phyloP scores from a whole-genome alignment of 2,888 invertebrate species.

The Drosophila nr. perissopoda region DNA sequence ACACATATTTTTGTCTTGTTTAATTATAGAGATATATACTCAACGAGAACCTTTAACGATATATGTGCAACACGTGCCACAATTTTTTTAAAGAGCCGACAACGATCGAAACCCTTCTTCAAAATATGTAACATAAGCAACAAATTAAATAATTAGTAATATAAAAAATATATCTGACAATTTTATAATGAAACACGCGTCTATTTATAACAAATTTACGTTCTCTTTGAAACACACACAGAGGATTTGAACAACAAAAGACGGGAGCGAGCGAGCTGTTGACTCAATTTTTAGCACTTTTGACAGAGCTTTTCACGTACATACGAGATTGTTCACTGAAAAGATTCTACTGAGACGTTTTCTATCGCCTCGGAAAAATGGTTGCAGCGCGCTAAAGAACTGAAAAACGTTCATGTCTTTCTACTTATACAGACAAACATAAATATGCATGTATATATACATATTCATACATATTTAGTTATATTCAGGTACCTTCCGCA shows the following conservation, averaged over 20 bases:
- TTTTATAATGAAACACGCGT: slow-evolving; percentile 12
- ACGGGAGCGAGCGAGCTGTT: slow-evolving; percentile 17
- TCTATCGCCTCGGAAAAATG: slow-evolving; percentile 29
- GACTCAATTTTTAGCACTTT: slow-evolving; percentile 38
- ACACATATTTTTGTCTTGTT: slow-evolving; percentile 42
- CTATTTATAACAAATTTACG: slow-evolving; percentile 39
- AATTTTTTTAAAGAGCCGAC: slow-evolving; percentile 1
- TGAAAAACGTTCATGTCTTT: slow-evolving; percentile 1
- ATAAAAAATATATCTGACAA: not conserved
- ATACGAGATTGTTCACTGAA: slow-evolving; percentile 50
- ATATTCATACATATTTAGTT: slow-evolving; percentile 12
- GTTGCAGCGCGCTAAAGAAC: slow-evolving; percentile 5
- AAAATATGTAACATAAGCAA: slow-evolving; percentile 3
- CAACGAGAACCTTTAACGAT: slow-evolving; percentile 31
- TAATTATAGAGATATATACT: slow-evolving; percentile 43
- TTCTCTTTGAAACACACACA: slow-evolving; percentile 31
- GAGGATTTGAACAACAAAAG: slow-evolving; percentile 26
- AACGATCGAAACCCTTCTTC: not conserved
- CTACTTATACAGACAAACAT: not conserved
- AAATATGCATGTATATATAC: not conserved
- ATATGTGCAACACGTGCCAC: slow-evolving; percentile 46
- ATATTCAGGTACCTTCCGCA: not conserved
- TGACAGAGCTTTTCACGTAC: slow-evolving; percentile 47
- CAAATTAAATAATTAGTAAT: not conserved
- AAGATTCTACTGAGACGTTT: slow-evolving; percentile 44